phyloP scores from a whole-genome alignment of 2,113 vertebrate genomes.

The Bubo blakistoni region DNA sequence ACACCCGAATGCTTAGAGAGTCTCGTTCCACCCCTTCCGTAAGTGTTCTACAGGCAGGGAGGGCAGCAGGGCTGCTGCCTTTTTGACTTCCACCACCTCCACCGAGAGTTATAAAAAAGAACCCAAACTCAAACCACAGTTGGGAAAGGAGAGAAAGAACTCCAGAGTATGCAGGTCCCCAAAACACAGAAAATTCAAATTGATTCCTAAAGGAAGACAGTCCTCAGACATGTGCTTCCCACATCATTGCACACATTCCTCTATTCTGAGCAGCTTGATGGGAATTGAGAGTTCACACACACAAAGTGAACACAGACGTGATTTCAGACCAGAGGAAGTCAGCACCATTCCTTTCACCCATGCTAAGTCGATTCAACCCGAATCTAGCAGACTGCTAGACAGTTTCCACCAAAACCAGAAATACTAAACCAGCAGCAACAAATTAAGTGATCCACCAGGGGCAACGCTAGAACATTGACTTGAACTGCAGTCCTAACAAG shows the following conservation, averaged over 20 bases:
- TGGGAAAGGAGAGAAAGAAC: not conserved
- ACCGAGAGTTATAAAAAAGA: not conserved
- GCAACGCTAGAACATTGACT: not conserved
- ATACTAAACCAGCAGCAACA: not conserved
- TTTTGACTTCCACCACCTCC: not conserved
- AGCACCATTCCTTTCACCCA: not conserved
- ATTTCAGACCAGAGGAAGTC: not conserved
- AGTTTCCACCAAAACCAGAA: not conserved
- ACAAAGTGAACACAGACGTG: not conserved
- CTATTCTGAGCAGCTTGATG: not conserved
- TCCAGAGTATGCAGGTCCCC: not conserved
- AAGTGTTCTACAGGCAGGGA: not conserved
- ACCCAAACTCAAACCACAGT: not conserved
- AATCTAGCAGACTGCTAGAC: not conserved
- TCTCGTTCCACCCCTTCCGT: not conserved
- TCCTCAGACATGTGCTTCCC: not conserved
- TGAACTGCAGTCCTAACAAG: not conserved
- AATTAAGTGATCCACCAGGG: not conserved
- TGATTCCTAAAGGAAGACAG: not conserved
- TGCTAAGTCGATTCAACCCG: accelerated
- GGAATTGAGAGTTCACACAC: not conserved
- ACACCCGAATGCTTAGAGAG: not conserved
- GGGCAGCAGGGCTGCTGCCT: not conserved
- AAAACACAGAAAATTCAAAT: not conserved
- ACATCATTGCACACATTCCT: not conserved